Percentiles rank a stretch among this genome's conserved stretches.
phyloP scores from a whole-genome alignment of 1,140 invertebrate genomes.

The Pogonomyrmex barbatus region DNA sequence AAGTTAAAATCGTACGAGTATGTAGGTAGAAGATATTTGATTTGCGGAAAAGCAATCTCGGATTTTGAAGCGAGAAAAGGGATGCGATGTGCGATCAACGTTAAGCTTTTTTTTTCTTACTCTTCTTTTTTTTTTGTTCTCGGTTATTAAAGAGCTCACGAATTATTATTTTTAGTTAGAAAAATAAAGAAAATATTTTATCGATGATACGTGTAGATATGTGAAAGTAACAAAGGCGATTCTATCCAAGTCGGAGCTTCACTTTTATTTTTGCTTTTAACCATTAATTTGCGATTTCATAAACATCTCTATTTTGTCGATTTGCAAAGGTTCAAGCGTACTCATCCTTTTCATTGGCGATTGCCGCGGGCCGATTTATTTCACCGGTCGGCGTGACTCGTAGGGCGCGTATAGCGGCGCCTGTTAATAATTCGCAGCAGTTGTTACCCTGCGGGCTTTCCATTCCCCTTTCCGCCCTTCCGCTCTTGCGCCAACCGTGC shows the following conservation, averaged over 20 bases:
- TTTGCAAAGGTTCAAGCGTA: constrained; percentile 29
- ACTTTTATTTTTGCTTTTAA: constrained; percentile 22
- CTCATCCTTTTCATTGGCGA: constrained; percentile 56
- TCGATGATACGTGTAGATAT: not conserved
- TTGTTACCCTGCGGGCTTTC: constrained; percentile 74
- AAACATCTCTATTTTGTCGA: constrained; percentile 18
- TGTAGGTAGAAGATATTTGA: constrained; percentile 6
- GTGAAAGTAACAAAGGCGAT: not conserved
- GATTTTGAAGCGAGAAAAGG: constrained; percentile 9
- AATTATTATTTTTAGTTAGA: constrained; percentile 10
- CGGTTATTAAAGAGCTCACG: constrained; percentile 11
- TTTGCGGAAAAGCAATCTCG: constrained; percentile 28
- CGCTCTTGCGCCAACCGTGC: constrained; percentile 59
- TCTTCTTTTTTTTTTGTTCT: not conserved
- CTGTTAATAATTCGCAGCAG: constrained; percentile 78
- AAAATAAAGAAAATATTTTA: constrained; percentile 17
- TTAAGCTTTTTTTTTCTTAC: not conserved
- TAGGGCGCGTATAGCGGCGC: constrained; percentile 68
- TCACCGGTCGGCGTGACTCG: constrained; percentile 69
- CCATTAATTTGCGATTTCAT: constrained; percentile 23
- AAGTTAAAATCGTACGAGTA: not conserved
- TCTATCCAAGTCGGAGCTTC: not conserved
- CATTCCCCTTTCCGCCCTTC: constrained; percentile 50
- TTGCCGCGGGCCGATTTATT: constrained; percentile 76
- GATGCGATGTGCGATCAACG: not conserved